Percentiles rank a stretch among this genome's conserved stretches.
Conservation (phyloP, 2,113 vertebrate genomes). For the Amblyornis subalaris region DNA sequence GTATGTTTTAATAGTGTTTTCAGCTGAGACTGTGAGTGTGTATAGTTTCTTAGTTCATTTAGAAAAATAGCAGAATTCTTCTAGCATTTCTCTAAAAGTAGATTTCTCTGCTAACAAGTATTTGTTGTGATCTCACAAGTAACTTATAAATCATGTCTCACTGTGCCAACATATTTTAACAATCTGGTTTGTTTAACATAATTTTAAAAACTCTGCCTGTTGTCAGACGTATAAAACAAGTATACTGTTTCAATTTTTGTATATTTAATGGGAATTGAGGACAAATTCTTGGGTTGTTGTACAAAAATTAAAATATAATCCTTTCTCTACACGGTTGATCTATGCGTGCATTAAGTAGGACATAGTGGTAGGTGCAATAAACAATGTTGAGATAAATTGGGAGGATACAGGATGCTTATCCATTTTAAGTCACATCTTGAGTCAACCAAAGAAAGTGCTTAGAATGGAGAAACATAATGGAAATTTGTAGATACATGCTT, state of each 20-base stretch:
- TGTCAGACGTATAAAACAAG: not conserved
- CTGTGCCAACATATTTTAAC: not conserved
- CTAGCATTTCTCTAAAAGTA: not conserved
- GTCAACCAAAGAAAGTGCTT: not conserved
- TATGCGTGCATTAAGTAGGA: not conserved
- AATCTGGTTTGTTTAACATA: not conserved
- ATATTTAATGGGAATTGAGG: not conserved
- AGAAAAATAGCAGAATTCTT: not conserved
- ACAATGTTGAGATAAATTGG: not conserved
- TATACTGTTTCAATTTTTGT: not conserved
- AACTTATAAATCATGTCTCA: not conserved
- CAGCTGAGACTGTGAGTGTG: not conserved
- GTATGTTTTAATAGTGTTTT: not conserved
- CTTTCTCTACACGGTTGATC: not conserved
- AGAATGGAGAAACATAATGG: not conserved
- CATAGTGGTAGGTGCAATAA: not conserved
- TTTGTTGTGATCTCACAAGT: not conserved
- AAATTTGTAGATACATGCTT: not conserved
- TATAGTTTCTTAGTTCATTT: not conserved
- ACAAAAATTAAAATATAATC: not conserved
- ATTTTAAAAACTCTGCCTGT: not conserved
- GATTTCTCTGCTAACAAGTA: not conserved
- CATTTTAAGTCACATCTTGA: not conserved
- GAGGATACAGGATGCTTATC: not conserved
- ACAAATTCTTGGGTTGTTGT: not conserved